These are phyloP conservation scores for Sweltsa coloradensis DNA, from an alignment of 1,140 invertebrate genomes.

Conservation along the genomic window DNA sequence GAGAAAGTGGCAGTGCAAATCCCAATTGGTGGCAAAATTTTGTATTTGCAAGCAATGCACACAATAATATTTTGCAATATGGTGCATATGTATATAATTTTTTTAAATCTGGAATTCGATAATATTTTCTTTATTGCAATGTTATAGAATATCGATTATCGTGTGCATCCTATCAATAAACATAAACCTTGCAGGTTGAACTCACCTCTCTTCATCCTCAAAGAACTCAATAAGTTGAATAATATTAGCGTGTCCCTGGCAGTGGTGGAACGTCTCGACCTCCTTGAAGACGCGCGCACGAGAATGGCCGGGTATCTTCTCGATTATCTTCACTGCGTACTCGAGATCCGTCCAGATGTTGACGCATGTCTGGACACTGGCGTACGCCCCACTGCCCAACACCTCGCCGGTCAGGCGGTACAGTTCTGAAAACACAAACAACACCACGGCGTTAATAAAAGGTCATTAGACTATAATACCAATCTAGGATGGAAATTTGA, in stretches of 20 bases:
- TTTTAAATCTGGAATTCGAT: no score
- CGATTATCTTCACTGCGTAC: conserved; percentile 95
- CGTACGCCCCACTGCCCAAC: conserved; percentile 91
- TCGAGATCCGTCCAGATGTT: conserved; percentile 84
- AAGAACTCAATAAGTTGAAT: conserved; percentile 96
- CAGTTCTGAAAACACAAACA: conserved; percentile 54
- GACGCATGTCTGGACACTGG: conserved; percentile 86
- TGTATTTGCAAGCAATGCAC: no score
- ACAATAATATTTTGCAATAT: no score
- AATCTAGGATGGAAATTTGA: neutral
- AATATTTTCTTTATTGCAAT: no score
- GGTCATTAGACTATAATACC: neutral
- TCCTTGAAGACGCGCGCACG: conserved; percentile 91
- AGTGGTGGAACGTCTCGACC: conserved; percentile 97
- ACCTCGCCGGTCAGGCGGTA: conserved; percentile 92
- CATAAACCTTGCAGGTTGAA: neutral
- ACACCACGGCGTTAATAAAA: conserved; percentile 1
- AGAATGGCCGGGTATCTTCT: conserved; percentile 86
- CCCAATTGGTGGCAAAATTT: no score
- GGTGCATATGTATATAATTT: no score
- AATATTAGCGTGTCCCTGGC: conserved; percentile 91
- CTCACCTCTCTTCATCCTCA: conserved; percentile 77
- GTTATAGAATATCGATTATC: no score
- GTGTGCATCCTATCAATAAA: no score
- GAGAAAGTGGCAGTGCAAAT: no score